Evolutionary conservation across 2,797 vertebrate species (phyloP).

Genomic region (Serranus cabrilla): DNA sequence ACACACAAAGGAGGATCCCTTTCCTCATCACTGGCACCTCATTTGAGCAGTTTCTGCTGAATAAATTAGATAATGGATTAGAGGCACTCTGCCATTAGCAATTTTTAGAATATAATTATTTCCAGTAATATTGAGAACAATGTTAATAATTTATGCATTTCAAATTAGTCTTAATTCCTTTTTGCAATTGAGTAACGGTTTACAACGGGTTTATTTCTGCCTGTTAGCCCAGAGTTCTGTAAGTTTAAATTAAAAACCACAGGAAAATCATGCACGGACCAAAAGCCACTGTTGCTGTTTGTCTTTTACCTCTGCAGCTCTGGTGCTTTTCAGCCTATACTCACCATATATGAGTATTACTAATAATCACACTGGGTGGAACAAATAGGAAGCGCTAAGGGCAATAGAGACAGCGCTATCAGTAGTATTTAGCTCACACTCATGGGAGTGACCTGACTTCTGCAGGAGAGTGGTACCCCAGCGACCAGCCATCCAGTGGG

Average conservation of each 20-base stretch:
- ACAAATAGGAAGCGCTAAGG: too few relatives aligned
- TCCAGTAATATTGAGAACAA: conserved; percentile 5
- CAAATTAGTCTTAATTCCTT: conserved; percentile 16
- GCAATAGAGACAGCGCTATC: too few relatives aligned
- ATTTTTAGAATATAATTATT: conserved; percentile 25
- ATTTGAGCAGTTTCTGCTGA: conserved; percentile 30
- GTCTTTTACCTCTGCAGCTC: not conserved
- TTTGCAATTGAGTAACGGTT: not conserved
- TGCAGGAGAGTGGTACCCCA: too few relatives aligned
- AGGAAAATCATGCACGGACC: not conserved
- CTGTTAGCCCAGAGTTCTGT: not conserved
- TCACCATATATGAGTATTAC: not conserved
- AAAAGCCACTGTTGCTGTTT: not conserved
- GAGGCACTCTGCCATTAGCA: conserved; percentile 12
- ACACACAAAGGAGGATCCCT: conserved; percentile 4
- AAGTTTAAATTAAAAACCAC: not conserved
- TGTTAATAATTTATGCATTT: not conserved
- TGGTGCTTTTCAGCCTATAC: not conserved
- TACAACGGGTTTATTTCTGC: not conserved
- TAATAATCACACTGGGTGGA: not conserved
- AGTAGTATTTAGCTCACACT: too few relatives aligned
- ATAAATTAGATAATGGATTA: conserved; percentile 47
- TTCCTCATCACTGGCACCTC: conserved; percentile 19
- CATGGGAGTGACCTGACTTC: too few relatives aligned
- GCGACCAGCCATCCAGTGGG: too few relatives aligned